phyloP scores from a whole-genome alignment of 2,113 vertebrate species.

The Myodes glareolus region DNA sequence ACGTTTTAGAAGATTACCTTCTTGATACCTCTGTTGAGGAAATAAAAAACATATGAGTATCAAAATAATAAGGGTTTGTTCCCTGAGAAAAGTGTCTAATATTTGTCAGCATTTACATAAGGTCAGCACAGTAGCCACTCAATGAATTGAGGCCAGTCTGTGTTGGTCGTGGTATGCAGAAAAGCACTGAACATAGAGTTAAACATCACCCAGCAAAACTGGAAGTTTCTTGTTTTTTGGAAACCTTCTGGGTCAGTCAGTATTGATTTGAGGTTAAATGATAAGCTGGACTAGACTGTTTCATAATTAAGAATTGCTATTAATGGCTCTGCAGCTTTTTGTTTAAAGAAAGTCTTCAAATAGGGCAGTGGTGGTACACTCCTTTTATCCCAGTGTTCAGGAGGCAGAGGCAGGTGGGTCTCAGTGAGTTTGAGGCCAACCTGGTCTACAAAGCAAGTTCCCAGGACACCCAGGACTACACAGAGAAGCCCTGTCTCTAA shows the following conservation, averaged over 20 bases:
- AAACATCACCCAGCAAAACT: background rate
- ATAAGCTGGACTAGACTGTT: background rate
- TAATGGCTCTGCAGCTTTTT: background rate
- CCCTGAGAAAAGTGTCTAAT: background rate
- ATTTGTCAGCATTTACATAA: background rate
- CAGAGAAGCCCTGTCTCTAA: background rate
- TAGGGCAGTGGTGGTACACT: too few relatives aligned
- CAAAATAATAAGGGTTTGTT: slow-evolving; percentile 29
- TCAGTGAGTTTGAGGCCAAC: background rate
- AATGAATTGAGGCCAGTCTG: background rate
- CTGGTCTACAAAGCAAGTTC: background rate
- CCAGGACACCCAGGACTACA: background rate
- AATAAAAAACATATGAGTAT: background rate
- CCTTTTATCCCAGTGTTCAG: too few relatives aligned
- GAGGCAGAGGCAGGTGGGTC: background rate
- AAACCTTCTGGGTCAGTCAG: background rate
- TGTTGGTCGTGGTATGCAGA: background rate
- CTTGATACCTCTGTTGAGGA: slow-evolving; percentile 23
- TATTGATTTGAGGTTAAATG: slow-evolving; percentile 21
- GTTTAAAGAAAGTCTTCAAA: background rate
- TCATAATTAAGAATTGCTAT: background rate
- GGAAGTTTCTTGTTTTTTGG: background rate
- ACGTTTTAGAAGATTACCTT: slow-evolving; percentile 17
- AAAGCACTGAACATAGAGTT: background rate
- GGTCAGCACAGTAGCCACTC: background rate